These are phyloP conservation scores for Opisthograptis luteolata DNA, from an alignment of 2,888 invertebrate genomes.

Conservation along the genomic window DNA sequence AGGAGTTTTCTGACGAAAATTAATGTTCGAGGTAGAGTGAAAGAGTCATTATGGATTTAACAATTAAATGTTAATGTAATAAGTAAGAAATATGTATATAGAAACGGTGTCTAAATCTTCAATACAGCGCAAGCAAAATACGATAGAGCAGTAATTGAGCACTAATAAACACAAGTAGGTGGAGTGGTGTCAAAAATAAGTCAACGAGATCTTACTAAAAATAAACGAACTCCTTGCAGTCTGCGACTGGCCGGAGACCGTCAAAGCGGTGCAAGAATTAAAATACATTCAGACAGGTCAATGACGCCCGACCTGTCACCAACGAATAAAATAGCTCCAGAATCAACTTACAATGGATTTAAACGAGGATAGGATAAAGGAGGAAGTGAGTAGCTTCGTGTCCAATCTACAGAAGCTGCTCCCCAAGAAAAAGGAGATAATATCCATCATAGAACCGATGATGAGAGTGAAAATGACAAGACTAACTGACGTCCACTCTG, in stretches of 20 bases:
- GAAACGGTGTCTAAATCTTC: background rate
- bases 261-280: slow-evolving; percentile 56
- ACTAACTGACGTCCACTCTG: slow-evolving; percentile 68
- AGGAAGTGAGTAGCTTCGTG: slow-evolving; percentile 70
- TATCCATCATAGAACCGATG: slow-evolving; percentile 52
- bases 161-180: background rate
- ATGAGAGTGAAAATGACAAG: slow-evolving; percentile 53
- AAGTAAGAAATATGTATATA: no score
- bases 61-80: no score
- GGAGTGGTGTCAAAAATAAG: slow-evolving; percentile 35
- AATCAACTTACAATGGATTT: slow-evolving; percentile 69
- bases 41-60: no score
- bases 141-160: no score
- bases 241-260: slow-evolving; percentile 64
- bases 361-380: slow-evolving; percentile 68
- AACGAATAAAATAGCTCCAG: slow-evolving; percentile 53
- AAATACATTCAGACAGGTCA: slow-evolving; percentile 70
- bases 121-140: no score
- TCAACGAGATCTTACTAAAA: slow-evolving; percentile 47
- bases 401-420: slow-evolving; percentile 65
- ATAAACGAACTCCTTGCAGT: slow-evolving; percentile 66
- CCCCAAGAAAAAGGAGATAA: slow-evolving; percentile 69
- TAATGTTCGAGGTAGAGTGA: background rate
- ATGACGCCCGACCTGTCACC: slow-evolving; percentile 71
- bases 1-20: no score